Conservation (phyloP, 2,888 invertebrate species). For the Philopedon plagiatum region DNA sequence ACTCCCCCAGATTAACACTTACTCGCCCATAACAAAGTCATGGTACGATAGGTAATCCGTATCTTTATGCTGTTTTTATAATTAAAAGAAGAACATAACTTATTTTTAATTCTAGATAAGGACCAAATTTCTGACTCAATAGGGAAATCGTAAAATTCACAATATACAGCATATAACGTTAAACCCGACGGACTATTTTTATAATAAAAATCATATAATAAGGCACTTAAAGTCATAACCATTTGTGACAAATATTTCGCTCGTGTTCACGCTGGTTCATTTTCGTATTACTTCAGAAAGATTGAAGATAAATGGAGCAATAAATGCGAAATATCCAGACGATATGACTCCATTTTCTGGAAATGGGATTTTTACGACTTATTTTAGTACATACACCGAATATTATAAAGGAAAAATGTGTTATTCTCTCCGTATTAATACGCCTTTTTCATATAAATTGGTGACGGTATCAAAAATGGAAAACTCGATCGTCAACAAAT, state of each 20-base stretch:
- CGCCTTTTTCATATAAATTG: constrained; percentile 41
- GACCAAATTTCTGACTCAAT: background rate
- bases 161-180: constrained; percentile 3
- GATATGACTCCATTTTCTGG: constrained; percentile 60
- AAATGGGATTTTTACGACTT: constrained; percentile 60
- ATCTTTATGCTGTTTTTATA: no score
- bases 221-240: constrained; percentile 49
- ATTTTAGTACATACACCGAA: constrained; percentile 57
- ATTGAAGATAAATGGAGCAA: constrained; percentile 59
- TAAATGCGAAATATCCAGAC: constrained; percentile 61
- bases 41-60: no score
- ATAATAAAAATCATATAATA: constrained; percentile 45
- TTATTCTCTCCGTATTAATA: constrained; percentile 51
- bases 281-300: constrained; percentile 57
- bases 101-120: no score
- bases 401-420: constrained; percentile 58
- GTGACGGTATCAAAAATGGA: constrained; percentile 21
- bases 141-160: background rate
- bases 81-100: no score
- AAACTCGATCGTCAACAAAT: background rate
- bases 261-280: constrained; percentile 52
- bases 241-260: constrained; percentile 51
- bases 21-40: no score
- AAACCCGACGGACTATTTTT: constrained; percentile 43
- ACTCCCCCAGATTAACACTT: no score